phyloP scores from a whole-genome alignment of 2,113 vertebrate genomes.

The Sitta europaea region DNA sequence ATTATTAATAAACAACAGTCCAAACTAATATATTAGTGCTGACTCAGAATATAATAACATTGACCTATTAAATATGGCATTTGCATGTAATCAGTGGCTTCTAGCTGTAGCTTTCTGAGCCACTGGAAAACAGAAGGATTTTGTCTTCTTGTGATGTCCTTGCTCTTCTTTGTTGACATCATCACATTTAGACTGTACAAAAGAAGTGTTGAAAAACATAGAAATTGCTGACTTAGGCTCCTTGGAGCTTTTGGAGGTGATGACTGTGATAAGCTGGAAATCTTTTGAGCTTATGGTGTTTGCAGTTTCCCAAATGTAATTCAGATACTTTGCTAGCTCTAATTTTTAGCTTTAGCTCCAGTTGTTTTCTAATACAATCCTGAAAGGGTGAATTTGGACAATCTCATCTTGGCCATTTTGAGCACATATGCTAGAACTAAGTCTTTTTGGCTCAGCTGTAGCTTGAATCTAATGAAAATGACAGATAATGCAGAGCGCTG shows the following conservation, averaged over 20 bases:
- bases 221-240: constrained; percentile 54
- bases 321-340: constrained; percentile 48
- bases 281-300: constrained; percentile 41
- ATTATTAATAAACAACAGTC: constrained; percentile 29
- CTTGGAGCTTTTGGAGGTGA: constrained; percentile 54
- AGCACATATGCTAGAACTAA: constrained; percentile 78
- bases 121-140: constrained; percentile 14
- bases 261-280: constrained; percentile 47
- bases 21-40: constrained; percentile 59
- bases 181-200: constrained; percentile 15
- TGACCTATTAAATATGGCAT: constrained; percentile 55
- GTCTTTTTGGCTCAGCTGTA: constrained; percentile 81
- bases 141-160: constrained; percentile 60
- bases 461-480: constrained; percentile 81
- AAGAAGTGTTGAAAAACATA: neutral
- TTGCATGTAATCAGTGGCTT: constrained; percentile 31
- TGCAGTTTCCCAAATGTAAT: constrained; percentile 59
- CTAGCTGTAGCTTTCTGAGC: constrained; percentile 15
- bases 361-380: constrained; percentile 57
- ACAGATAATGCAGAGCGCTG: constrained; percentile 77
- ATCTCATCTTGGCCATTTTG: constrained; percentile 74
- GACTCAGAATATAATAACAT: constrained; percentile 52
- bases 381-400: constrained; percentile 74
- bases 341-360: constrained; percentile 55
- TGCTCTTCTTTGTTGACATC: constrained; percentile 53